A percentile compares a stretch with the other conserved stretches of the same genome.
Conservation (phyloP, 2,888 invertebrate species). For the Lomographa bimaculata region DNA sequence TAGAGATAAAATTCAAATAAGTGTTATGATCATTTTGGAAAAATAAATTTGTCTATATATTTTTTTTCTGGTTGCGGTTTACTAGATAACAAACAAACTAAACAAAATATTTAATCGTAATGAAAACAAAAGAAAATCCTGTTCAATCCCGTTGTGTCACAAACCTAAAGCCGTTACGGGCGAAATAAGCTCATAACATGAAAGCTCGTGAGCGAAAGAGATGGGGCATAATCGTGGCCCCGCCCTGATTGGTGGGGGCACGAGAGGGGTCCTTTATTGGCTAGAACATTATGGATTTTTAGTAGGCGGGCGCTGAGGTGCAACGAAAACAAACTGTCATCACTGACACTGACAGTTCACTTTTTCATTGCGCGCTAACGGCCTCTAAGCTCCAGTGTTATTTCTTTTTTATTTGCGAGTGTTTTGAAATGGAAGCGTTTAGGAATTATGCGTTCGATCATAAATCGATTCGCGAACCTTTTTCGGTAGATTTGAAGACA, state of each 20-base stretch:
- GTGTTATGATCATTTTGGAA: too few relatives aligned
- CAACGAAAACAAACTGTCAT: conserved; percentile 57
- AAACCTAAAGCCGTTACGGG: conserved; percentile 46
- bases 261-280: conserved; percentile 66
- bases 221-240: conserved; percentile 56
- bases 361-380: conserved; percentile 45
- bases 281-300: conserved; percentile 75
- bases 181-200: conserved; percentile 51
- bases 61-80: too few relatives aligned
- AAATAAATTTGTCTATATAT: too few relatives aligned
- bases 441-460: conserved; percentile 48
- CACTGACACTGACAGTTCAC: conserved; percentile 61
- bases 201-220: conserved; percentile 69
- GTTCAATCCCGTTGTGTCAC: conserved; percentile 43
- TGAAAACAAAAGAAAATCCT: conserved; percentile 8
- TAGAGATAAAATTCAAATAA: too few relatives aligned
- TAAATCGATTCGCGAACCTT: conserved; percentile 45
- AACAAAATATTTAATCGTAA: too few relatives aligned
- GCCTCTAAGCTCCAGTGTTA: conserved; percentile 31
- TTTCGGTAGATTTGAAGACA: conserved; percentile 55
- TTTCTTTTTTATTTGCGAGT: conserved; percentile 29
- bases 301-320: conserved; percentile 53
- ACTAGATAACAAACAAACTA: too few relatives aligned
- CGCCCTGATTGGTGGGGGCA: conserved; percentile 74
- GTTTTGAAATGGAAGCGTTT: conserved; percentile 51